A percentile compares a stretch with the other conserved stretches of the same genome.
phyloP scores from a whole-genome alignment of 2,113 vertebrate genomes.

The Spea bombifrons region DNA sequence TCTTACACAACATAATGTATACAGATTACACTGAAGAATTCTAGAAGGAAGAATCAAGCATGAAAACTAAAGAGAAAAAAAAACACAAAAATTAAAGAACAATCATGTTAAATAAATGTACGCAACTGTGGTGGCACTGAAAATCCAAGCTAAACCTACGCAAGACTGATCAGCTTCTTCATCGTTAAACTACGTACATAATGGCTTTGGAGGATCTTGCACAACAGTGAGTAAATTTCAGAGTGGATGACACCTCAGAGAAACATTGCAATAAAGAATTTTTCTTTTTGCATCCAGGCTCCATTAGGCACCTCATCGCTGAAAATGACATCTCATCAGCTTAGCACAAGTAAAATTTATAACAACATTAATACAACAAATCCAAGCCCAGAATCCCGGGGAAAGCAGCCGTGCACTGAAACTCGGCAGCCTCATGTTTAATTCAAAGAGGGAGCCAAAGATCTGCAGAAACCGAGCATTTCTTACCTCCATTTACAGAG shows the following conservation, averaged over 20 bases:
- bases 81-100: not conserved
- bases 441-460: constrained; percentile 4
- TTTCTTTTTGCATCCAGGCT: constrained; percentile 48
- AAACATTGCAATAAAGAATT: constrained; percentile 39
- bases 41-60: too few relatives aligned
- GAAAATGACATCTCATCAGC: constrained; percentile 43
- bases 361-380: constrained; percentile 45
- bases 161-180: constrained; percentile 21
- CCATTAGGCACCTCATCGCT: constrained; percentile 28
- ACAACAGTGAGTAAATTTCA: constrained; percentile 41
- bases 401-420: constrained; percentile 27
- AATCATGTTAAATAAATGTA: constrained; percentile 11
- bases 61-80: not conserved
- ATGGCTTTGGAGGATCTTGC: constrained; percentile 32
- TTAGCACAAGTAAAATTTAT: constrained; percentile 44
- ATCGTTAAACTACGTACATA: constrained; percentile 28
- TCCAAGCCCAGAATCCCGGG: constrained; percentile 15
- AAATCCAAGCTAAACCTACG: constrained; percentile 18
- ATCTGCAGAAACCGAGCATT: not conserved
- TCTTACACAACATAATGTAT: too few relatives aligned
- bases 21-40: too few relatives aligned
- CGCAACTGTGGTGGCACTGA: constrained; percentile 20
- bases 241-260: constrained; percentile 29
- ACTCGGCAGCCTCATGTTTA: constrained; percentile 18
- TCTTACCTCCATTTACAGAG: too few relatives aligned